phyloP scores from a whole-genome alignment of 2,113 vertebrate species.

The Percopsis transmontana region DNA sequence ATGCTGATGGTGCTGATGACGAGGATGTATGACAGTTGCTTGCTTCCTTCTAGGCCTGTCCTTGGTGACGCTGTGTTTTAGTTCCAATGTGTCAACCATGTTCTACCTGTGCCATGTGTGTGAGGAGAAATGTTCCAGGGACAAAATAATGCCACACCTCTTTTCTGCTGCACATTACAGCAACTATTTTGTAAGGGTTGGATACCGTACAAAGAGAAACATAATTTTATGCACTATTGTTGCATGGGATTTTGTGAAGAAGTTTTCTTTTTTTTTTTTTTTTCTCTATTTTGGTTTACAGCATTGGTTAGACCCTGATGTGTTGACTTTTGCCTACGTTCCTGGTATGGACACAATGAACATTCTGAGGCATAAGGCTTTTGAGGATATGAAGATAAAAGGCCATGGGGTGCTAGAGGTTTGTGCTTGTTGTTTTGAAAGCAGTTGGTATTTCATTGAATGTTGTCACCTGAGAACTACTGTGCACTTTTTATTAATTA shows the following conservation, averaged over 20 bases:
- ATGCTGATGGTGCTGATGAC: no score
- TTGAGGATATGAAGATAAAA: background rate
- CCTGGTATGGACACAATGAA: background rate
- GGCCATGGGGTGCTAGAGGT: slow-evolving; percentile 18
- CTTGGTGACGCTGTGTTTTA: slow-evolving; percentile 51
- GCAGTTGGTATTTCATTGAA: no score
- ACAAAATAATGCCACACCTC: slow-evolving; percentile 7
- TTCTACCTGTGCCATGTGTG: slow-evolving; percentile 70
- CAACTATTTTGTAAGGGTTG: slow-evolving; percentile 54
- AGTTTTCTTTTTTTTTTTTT: background rate
- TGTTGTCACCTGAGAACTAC: no score
- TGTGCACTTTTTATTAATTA: no score
- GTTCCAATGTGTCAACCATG: rapidly evolving
- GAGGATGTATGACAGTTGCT: background rate
- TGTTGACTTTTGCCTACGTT: slow-evolving; percentile 47
- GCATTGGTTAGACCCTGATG: slow-evolving; percentile 48
- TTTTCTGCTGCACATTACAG: slow-evolving; percentile 11
- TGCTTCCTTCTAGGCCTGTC: slow-evolving; percentile 51
- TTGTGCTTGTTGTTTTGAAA: background rate
- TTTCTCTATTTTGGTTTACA: slow-evolving; percentile 11
- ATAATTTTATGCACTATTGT: background rate
- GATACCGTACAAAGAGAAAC: no score
- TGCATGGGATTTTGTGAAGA: background rate
- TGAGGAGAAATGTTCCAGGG: background rate
- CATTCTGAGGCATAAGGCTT: background rate